These are phyloP conservation scores for Myxocyprinus asiaticus DNA, from an alignment of 2,113 vertebrate genomes.

Conservation along the genomic window DNA sequence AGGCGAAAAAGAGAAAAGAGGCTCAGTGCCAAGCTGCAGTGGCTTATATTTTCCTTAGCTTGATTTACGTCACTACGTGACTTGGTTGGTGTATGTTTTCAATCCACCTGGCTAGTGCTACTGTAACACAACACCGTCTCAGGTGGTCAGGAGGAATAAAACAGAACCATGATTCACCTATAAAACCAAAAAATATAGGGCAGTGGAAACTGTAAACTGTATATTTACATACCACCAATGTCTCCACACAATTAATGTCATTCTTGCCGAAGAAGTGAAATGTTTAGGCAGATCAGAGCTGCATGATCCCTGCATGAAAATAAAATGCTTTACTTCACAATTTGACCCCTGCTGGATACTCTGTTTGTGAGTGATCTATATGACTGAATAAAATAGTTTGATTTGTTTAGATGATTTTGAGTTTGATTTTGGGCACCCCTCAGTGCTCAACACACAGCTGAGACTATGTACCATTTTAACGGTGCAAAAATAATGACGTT, in stretches of 20 bases:
- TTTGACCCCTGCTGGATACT: slow-evolving; percentile 6
- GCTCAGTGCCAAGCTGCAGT: too few species aligned
- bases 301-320: slow-evolving; percentile 30
- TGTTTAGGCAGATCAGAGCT: slow-evolving; percentile 7
- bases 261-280: not conserved
- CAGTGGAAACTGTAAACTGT: slow-evolving; percentile 11
- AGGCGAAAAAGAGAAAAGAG: too few species aligned
- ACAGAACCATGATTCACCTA: slow-evolving; percentile 27
- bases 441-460: slow-evolving; percentile 11
- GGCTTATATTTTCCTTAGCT: too few species aligned
- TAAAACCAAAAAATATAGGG: not conserved
- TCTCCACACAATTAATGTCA: slow-evolving; percentile 31
- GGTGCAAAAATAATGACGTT: too few species aligned
- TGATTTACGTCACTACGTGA: too few species aligned
- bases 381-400: slow-evolving; percentile 17
- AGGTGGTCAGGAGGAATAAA: too few species aligned
- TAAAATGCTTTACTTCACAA: slow-evolving; percentile 14
- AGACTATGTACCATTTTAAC: not conserved
- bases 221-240: slow-evolving; percentile 30
- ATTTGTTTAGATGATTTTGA: slow-evolving; percentile 3
- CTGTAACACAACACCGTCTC: too few species aligned
- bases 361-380: slow-evolving; percentile 14
- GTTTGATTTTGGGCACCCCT: slow-evolving; percentile 9
- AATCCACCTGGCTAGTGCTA: too few species aligned
- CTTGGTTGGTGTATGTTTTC: too few species aligned